Evolutionary conservation across 2,113 vertebrate genomes (phyloP).

Genomic region (Pionites leucogaster): DNA sequence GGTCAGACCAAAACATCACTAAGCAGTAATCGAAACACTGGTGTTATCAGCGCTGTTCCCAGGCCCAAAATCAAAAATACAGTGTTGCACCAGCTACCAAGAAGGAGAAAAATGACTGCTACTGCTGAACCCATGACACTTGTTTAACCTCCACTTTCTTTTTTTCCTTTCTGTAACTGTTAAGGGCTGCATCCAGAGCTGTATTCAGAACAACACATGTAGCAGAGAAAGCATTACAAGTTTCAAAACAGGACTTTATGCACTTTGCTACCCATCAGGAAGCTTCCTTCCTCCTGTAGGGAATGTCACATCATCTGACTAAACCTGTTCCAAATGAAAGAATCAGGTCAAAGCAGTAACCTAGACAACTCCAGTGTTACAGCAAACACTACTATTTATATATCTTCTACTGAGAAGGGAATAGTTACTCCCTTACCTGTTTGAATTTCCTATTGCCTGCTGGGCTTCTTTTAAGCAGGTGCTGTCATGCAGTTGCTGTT

Average conservation of each 20-base stretch:
- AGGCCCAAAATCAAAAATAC: no score
- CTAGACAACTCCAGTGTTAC: not conserved
- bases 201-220: not conserved
- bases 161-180: not conserved
- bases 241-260: not conserved
- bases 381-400: conserved; percentile 3
- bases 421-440: not conserved
- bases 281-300: not conserved
- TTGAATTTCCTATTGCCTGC: not conserved
- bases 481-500: not conserved
- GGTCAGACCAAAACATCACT: no score
- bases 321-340: not conserved
- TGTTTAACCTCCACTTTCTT: not conserved
- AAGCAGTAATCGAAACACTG: no score
- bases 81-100: no score
- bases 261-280: not conserved
- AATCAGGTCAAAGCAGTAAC: conserved; percentile 18
- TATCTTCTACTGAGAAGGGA: not conserved
- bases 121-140: not conserved
- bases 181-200: not conserved
- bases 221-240: not conserved
- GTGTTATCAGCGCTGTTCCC: no score
- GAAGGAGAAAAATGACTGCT: no score
- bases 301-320: not conserved
- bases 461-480: not conserved